phyloP scores from a whole-genome alignment of 2,888 invertebrate species.

The Sphinx pinastri region DNA sequence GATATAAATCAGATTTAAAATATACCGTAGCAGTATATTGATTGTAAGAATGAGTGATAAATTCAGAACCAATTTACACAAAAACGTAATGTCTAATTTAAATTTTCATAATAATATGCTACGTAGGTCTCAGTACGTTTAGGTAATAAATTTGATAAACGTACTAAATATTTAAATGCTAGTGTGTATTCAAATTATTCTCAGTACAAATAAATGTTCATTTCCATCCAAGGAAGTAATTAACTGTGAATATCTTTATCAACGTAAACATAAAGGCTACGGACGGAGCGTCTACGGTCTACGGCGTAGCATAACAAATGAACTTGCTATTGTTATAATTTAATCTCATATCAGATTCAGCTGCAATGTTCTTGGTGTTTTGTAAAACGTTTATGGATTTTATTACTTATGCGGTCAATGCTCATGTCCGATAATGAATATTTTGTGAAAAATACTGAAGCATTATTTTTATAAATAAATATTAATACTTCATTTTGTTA shows the following conservation, averaged over 20 bases:
- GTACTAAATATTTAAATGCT: neutral
- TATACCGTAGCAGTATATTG: no score
- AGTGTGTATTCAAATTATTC: constrained; percentile 6
- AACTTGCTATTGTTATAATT: constrained; percentile 39
- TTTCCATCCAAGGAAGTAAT: constrained; percentile 8
- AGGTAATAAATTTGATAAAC: neutral
- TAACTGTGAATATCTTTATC: constrained; percentile 28
- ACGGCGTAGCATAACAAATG: constrained; percentile 52
- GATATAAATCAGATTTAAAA: no score
- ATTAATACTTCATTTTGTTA: no score
- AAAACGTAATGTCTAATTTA: neutral
- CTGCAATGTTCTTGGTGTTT: constrained; percentile 18
- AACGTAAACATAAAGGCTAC: constrained; percentile 31
- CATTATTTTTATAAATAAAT: no score
- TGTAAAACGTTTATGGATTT: neutral
- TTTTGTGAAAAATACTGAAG: no score
- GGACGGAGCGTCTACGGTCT: constrained; percentile 58
- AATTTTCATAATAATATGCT: neutral
- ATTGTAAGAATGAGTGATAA: no score
- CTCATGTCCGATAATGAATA: no score
- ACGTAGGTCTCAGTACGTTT: neutral
- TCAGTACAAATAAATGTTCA: constrained; percentile 15
- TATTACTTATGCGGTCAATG: no score
- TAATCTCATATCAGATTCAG: constrained; percentile 40
- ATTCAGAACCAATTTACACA: neutral